These are phyloP conservation scores for Lophius piscatorius DNA, from an alignment of 2,113 vertebrate species.

Conservation along the genomic window DNA sequence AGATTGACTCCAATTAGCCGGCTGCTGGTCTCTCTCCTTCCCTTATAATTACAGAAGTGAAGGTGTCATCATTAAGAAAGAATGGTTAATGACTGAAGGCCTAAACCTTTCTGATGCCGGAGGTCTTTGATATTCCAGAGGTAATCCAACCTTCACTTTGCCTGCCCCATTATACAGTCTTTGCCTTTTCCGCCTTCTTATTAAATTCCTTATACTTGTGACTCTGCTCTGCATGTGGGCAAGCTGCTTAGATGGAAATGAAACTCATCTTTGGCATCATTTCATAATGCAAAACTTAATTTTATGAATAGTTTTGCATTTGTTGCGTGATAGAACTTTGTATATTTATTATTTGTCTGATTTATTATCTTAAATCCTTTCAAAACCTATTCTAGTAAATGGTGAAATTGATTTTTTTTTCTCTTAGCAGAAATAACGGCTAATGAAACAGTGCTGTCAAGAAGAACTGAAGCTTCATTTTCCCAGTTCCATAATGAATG, in stretches of 20 bases:
- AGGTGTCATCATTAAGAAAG: conserved; percentile 73
- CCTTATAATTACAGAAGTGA: conserved; percentile 64
- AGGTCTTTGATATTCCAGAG: conserved; percentile 71
- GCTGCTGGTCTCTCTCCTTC: conserved; percentile 57
- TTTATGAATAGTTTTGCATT: background rate
- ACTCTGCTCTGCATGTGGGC: background rate
- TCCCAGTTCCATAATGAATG: background rate
- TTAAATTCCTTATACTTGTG: conserved; percentile 27
- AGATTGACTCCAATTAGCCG: conserved; percentile 76
- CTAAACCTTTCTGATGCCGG: conserved; percentile 51
- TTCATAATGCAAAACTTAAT: background rate
- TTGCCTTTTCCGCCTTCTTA: conserved; percentile 14
- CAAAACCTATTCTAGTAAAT: background rate
- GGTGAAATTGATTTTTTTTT: background rate
- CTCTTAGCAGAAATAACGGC: background rate
- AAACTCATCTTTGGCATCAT: background rate
- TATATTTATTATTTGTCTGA: too few species aligned
- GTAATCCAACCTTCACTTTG: conserved; percentile 54
- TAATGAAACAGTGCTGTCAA: background rate
- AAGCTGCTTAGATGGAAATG: background rate
- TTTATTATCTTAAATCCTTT: too few species aligned
- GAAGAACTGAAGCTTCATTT: background rate
- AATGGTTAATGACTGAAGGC: conserved; percentile 60
- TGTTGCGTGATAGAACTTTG: too few species aligned
- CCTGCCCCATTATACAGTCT: conserved; percentile 15